phyloP scores from a whole-genome alignment of 2,113 vertebrate genomes.

The Gavia stellata region DNA sequence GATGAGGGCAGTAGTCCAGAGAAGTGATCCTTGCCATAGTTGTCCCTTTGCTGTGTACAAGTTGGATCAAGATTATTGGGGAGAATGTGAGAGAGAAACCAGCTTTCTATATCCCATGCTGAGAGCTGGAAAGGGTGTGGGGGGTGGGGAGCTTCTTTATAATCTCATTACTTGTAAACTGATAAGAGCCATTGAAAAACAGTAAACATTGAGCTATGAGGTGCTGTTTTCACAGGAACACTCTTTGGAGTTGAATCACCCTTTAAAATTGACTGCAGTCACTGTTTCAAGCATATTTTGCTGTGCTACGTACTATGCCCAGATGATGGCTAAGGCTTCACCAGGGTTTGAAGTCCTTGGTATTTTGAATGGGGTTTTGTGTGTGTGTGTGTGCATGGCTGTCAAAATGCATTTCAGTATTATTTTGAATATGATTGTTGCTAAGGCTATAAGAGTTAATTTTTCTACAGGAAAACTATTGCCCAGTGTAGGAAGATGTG shows the following conservation, averaged over 20 bases:
- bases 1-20: background rate
- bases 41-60: background rate
- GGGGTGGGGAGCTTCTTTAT: background rate
- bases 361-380: background rate
- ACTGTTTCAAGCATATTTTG: background rate
- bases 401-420: background rate
- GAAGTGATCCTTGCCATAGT: background rate
- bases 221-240: background rate
- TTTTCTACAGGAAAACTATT: background rate
- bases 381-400: accelerated
- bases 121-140: background rate
- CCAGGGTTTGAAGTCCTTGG: background rate
- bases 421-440: background rate
- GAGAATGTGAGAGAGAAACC: background rate
- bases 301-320: background rate
- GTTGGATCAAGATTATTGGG: background rate
- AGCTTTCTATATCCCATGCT: background rate
- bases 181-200: background rate
- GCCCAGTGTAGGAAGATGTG: background rate
- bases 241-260: background rate
- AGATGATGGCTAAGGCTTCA: background rate
- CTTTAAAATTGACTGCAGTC: background rate
- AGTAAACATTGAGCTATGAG: background rate
- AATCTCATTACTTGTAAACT: background rate
- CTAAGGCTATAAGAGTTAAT: background rate